Conservation (phyloP, 2,888 invertebrate genomes). For the Nemurella pictetii region DNA sequence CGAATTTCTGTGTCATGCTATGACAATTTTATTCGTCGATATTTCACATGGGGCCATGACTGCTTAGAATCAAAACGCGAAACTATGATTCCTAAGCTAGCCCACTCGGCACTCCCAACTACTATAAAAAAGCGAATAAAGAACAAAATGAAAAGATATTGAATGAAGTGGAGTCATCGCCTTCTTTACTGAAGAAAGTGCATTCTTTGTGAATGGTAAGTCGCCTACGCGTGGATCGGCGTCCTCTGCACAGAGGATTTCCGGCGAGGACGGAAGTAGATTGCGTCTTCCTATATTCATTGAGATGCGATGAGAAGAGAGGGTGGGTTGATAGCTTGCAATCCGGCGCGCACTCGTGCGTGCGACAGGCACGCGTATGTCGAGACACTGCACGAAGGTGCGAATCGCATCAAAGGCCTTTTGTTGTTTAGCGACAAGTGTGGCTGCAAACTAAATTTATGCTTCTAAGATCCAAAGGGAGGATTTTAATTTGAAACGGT, state of each 20-base stretch:
- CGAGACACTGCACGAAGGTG: not conserved
- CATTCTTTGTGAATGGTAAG: not conserved
- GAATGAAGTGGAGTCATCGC: not conserved
- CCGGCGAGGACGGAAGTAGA: constrained; percentile 33
- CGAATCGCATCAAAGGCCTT: not conserved
- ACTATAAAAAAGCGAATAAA: not conserved
- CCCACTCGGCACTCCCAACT: too few species aligned
- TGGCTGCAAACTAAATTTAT: too few species aligned
- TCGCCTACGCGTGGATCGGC: not conserved
- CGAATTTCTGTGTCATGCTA: too few species aligned
- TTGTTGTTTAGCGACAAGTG: too few species aligned
- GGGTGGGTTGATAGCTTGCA: not conserved
- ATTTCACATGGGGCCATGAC: too few species aligned
- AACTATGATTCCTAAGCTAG: too few species aligned
- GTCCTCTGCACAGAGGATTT: constrained; percentile 27
- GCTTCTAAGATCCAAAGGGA: too few species aligned
- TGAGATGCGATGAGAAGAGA: too few species aligned
- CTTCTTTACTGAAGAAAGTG: not conserved
- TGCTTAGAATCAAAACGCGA: too few species aligned
- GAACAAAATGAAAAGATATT: not conserved
- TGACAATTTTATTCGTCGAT: too few species aligned
- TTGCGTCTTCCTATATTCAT: constrained; percentile 29
- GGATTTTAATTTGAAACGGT: too few species aligned
- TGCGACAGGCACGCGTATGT: not conserved
- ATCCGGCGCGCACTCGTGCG: not conserved